Evolutionary conservation across 2,113 vertebrate genomes (phyloP).

Genomic region (Dermatemys mawii): DNA sequence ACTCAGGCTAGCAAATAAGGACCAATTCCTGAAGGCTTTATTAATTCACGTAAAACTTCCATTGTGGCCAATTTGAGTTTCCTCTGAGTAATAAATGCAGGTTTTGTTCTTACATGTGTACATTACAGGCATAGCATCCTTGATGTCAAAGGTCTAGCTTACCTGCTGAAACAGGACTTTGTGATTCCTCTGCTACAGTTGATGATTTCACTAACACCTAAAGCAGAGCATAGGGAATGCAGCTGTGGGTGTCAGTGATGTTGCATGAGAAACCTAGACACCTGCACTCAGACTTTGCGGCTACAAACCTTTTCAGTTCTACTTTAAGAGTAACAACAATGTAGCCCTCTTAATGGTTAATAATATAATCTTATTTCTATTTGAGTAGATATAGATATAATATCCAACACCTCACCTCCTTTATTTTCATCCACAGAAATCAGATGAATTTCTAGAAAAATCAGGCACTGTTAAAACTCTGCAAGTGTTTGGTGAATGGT

Average conservation of each 20-base stretch:
- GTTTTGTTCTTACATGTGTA: accelerated
- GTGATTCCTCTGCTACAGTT: background rate
- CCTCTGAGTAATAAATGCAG: background rate
- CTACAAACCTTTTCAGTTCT: background rate
- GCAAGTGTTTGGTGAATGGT: background rate
- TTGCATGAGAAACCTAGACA: background rate
- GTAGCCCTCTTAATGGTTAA: background rate
- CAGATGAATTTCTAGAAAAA: background rate
- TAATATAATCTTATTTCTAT: background rate
- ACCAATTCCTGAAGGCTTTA: background rate
- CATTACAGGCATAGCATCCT: accelerated
- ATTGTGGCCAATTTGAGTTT: background rate
- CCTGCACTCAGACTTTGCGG: accelerated
- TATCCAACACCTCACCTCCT: background rate
- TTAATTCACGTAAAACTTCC: background rate
- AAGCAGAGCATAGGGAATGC: background rate
- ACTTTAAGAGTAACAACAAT: background rate
- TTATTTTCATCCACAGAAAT: background rate
- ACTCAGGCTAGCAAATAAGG: background rate
- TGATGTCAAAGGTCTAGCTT: background rate
- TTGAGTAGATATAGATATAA: too few relatives aligned
- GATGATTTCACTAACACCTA: background rate
- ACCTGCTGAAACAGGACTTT: background rate
- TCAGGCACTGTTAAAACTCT: accelerated
- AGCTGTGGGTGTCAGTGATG: accelerated